Base-by-base conservation (phyloP, 2,888 invertebrate species). In the Orchesellides sinensis region DNA sequence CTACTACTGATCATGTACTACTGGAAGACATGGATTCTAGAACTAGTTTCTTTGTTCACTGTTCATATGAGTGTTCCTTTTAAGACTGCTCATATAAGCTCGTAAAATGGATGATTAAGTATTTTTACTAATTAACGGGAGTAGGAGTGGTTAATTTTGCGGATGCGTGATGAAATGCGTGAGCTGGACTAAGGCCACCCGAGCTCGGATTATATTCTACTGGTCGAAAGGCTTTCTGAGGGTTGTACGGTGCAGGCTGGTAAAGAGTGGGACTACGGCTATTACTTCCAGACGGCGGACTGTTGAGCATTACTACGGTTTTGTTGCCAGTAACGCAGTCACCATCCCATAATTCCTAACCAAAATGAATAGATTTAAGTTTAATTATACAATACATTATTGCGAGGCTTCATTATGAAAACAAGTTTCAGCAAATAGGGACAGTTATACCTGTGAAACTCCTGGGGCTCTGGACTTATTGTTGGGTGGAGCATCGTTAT, bases 161-260 rank as follows among this genome's bases (percentile, higher is more conserved):
- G 74, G 81, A 82, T 66, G 80, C 80, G 63, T 82, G 81, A 63
- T 82, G 81, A 75, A 82, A 82, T 69, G 81, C 81, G 63, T 75
- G 81, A 63, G 81, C 81, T 52, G 81, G 81, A 8, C 40, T 82
- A 32, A 82, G 73, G 10, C 80, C 80, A 27, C 80, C 73, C 17
- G 78, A 12, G 19, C n/a, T 52, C 68, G 91, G 91, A 84, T 90
- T 90, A 88, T 91, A 91, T 52, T 89, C 89, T 83, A 91, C 91
- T 29, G 91, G 91, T 83, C 91, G 90, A 87, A 91, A 91, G 56
- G 89, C 90, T 88, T 90, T 90, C 70, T 89, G 89, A 69, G 85
- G 88, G 47, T 84, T 78, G 79, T 74, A 86, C 32, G 86, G 86
- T 25, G 84, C 82, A 21, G 81, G 78, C 65, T 84, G 79, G 54